Evolutionary conservation across 2,797 vertebrate genomes (phyloP).

Genomic region (Pangasius mekongensis): DNA sequence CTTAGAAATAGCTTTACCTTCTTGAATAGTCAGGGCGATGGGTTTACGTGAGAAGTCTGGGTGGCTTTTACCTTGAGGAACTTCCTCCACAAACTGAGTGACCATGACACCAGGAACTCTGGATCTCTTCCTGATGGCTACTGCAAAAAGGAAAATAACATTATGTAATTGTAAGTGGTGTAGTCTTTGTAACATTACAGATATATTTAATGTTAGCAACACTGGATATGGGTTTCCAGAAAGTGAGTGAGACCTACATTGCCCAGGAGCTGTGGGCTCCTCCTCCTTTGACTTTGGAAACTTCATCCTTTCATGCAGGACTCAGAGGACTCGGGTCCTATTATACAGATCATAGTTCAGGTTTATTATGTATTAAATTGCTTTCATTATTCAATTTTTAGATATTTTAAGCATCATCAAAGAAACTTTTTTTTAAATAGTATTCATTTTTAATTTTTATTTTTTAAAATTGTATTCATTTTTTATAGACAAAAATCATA

Average conservation of each 20-base stretch:
- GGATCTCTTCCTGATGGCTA: slow-evolving; percentile 77
- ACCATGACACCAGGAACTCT: slow-evolving; percentile 81
- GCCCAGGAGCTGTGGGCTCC: slow-evolving; percentile 74
- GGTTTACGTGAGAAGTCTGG: slow-evolving; percentile 87
- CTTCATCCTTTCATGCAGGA: slow-evolving; percentile 68
- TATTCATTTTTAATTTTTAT: neutral
- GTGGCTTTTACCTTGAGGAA: slow-evolving; percentile 77
- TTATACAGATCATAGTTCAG: slow-evolving; percentile 8
- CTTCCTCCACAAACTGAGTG: slow-evolving; percentile 78
- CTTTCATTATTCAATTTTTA: neutral
- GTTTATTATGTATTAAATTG: neutral
- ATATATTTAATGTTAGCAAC: neutral
- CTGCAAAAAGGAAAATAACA: slow-evolving; percentile 48
- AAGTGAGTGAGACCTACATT: slow-evolving; percentile 64
- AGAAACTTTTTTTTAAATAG: neutral
- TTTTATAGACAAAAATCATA: neutral
- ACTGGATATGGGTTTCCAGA: neutral
- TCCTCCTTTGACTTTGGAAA: slow-evolving; percentile 71
- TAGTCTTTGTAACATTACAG: neutral
- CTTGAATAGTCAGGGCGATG: slow-evolving; percentile 82
- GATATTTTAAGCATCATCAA: neutral
- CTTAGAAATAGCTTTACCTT: slow-evolving; percentile 73
- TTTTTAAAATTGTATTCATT: neutral
- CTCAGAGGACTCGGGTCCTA: slow-evolving; percentile 14
- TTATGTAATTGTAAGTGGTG: neutral